phyloP scores from a whole-genome alignment of 2,797 vertebrate genomes.

The Xerus rutilus region DNA sequence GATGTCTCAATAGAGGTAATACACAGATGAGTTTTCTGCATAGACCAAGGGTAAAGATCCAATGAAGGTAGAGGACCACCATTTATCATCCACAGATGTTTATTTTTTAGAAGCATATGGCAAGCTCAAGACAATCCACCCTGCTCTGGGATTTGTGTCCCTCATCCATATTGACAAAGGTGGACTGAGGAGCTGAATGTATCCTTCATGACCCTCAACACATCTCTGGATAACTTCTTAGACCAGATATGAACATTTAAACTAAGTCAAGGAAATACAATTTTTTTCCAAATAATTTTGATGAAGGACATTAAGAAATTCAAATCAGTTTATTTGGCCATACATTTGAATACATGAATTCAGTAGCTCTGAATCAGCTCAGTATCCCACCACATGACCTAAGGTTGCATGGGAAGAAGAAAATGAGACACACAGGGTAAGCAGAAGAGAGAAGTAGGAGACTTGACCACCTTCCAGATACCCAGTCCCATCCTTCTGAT shows the following conservation, averaged over 20 bases:
- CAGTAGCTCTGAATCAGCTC: not conserved
- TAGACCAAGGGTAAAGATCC: not conserved
- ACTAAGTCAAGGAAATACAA: not conserved
- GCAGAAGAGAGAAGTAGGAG: not conserved
- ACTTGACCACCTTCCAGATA: not conserved
- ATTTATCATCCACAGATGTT: not conserved
- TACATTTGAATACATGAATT: not conserved
- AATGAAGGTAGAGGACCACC: not conserved
- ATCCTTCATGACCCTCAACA: not conserved
- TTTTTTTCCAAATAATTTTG: slow-evolving; percentile 35
- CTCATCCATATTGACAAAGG: not conserved
- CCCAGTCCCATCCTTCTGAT: not conserved
- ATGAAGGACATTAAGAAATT: not conserved
- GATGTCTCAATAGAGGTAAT: not conserved
- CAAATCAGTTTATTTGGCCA: not conserved
- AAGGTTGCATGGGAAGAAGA: not conserved
- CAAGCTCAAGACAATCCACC: not conserved
- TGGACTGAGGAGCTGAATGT: not conserved
- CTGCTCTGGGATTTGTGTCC: not conserved
- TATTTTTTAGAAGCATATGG: not conserved
- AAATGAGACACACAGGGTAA: not conserved
- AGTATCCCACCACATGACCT: not conserved
- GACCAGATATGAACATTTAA: not conserved
- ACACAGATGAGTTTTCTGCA: not conserved
- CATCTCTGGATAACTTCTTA: not conserved